Evolutionary conservation across 2,888 invertebrate species (phyloP), one percentile per base, ranked within the genome.

Genomic region (Geotrupes spiniger): DNA sequence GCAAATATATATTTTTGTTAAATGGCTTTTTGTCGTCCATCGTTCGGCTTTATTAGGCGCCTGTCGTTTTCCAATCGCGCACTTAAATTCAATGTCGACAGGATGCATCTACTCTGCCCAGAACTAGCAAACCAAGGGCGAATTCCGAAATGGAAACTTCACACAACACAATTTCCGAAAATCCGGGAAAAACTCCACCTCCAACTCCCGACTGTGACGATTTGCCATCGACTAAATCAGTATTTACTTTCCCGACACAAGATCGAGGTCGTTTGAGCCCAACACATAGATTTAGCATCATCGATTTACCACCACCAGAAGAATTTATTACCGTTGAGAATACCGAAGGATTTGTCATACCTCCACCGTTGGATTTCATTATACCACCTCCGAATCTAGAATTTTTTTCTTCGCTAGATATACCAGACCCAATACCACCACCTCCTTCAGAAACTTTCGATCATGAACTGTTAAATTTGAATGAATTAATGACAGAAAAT

Each of bases 1-100:
- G 61, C 58, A 68, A 68, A 48, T 48, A 68, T 68, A 68, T 68
- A 68, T 68, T 68, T 68, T 68, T 68, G 61, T 63, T 65, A 67
- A 63, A 62, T 63, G 59, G 51, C 46, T 46, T 47, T 52, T 57
- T 56, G 53, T 45, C 47, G 12, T 27, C 48, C 37, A n/a, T 47
- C 9, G 21, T 27, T 14, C 29, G 38, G 46, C 9, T 26, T 42
- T 14, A 10, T 26, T 42, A 14, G n/a, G 9, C 29, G 10, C 10
- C 12, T n/a, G 15, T 40, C 3, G n/a, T 29, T 21, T 21, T 21
- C 5, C 25, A 6, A 29, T 14, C 12, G 16, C 36, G 14, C 14
- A n/a, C 11, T 29, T 17, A 38, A 45, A 41, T 41, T 50, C 40
- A 51, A 51, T 53, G 46, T 58, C 60, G 62, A 56, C 51, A 56